Base-by-base conservation (phyloP, 2,888 invertebrate species). In the Orthonevra nobilis region DNA sequence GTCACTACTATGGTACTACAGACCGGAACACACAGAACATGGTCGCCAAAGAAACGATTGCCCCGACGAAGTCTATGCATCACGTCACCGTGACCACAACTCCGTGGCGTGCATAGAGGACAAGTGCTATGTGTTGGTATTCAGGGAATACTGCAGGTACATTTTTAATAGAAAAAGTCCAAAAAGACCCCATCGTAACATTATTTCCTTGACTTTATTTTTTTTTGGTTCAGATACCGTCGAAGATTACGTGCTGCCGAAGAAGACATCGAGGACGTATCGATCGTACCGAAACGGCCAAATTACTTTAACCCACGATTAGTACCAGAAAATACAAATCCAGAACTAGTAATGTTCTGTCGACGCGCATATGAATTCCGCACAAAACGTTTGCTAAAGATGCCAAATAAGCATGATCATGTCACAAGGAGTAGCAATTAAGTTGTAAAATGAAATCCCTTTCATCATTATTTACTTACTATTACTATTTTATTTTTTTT, bases 31-130 rank as follows among this genome's bases (percentile, higher is more conserved):
- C 89, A 97, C 97, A 10, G 97, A 97, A 86, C 94, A 93, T 85
- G 97, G 97, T 17, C 92, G 96, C 23, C 92, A 93, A 85, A 91
- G 93, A 10, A 91, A 91, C 50, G 96, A 97, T 88, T 94, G 94
- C 86, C 92, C 93, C 7, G 96, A 96, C 87, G 98, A 98, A 89
- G 95, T 98, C 70, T 98, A 97, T 89, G 98, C 98, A 40, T 98
- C 97, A 15, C 93, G 96, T 70, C 98, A 98, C 89, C 93, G 96
- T 79, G 98, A 98, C 90, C 95, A 95, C 82, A 97, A 97, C 90
- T 96, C 96, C 84, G 98, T 98, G 68, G 98, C 98, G 68, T 98
- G 97, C 89, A 98, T 98, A 85, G 98, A 98, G 89, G 98, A 98
- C 90, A 97, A 96, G 89, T 98, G 98, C 90, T 97, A 96, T 89